phyloP scores from a whole-genome alignment of 2,888 invertebrate genomes.

The Sesia bembeciformis region DNA sequence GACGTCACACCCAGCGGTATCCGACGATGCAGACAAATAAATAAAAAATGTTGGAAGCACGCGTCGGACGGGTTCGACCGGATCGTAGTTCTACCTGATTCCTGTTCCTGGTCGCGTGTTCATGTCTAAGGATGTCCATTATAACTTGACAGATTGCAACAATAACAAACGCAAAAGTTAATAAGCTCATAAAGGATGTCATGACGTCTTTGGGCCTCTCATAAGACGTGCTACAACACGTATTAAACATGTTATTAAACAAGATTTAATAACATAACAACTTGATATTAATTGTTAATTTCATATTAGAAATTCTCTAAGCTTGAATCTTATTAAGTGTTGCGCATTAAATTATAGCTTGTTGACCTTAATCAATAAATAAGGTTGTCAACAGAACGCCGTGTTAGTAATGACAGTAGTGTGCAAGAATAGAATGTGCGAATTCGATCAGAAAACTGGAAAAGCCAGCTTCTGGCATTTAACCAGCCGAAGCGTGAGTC shows the following conservation, averaged over 20 bases:
- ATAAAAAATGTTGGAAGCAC: conserved; percentile 75
- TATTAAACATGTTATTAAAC: no score
- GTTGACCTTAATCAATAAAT: conserved; percentile 12
- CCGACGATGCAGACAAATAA: conserved; percentile 73
- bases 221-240: no score
- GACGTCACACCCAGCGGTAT: conserved; percentile 73
- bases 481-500: conserved; percentile 67
- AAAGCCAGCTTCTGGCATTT: conserved; percentile 68
- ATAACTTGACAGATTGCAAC: neutral
- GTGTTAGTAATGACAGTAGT: conserved; percentile 9
- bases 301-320: no score
- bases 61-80: conserved; percentile 73
- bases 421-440: conserved; percentile 53
- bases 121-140: neutral
- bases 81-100: conserved; percentile 74
- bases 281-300: no score
- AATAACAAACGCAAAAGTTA: neutral
- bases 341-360: neutral
- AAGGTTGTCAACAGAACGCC: conserved; percentile 20
- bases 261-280: no score
- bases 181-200: no score
- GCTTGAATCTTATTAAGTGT: no score
- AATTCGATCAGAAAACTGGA: conserved; percentile 69
- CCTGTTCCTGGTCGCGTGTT: conserved; percentile 64
- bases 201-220: no score